Evolutionary conservation across 2,888 invertebrate genomes (phyloP), one percentile per base, ranked within the genome.

Genomic region (Idaea dimidiata): DNA sequence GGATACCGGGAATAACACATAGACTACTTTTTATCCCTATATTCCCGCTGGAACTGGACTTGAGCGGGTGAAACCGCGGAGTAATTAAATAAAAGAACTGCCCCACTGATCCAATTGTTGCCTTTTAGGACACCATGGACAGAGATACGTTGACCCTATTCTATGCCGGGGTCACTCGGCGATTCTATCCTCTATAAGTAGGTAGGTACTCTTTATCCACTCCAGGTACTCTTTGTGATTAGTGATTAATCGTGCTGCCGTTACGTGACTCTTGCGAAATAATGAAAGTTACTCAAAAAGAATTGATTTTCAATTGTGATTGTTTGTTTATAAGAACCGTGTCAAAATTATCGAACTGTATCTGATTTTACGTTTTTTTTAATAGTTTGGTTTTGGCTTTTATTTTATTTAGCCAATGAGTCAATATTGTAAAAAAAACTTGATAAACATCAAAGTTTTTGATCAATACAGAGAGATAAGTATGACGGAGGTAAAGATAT

Each of bases 301-400:
- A 43, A 43, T 43, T 43, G 43, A 43, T 43, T 43, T 43, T 43
- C 8, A 43, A 43, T 14, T 43, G 43, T 43, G 8, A 43, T 43
- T 43, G 43, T 43, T 43, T 43, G 43, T 43, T 43, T 43, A 43
- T 43, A 43, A 43, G 43, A 43, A 43, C 43, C 43, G 43, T 43
- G 43, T 43, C 43, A 43, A 43, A 43, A 43, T 43, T 43, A 1
- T 43, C 43, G 43, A 43, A 43, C 43, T 8, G 43, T 43, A 43
- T 43, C 43, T 43, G 43, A 43, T 8, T 43, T 43, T 43, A 43
- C 43, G 43, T 43, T 43, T 43, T 8, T 43, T 43, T 43, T 43
- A 43, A 43, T 43, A 43, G 43, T 2, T 33, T 43, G 10, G 43
- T 10, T 43, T 43, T 43, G 43, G 10, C 43, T 43, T 14, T 10